A percentile compares a stretch with the other conserved stretches of the same genome.
These are phyloP conservation scores for Aeoliscus strigatus DNA, from an alignment of 2,797 vertebrate genomes.

Conservation along the genomic window DNA sequence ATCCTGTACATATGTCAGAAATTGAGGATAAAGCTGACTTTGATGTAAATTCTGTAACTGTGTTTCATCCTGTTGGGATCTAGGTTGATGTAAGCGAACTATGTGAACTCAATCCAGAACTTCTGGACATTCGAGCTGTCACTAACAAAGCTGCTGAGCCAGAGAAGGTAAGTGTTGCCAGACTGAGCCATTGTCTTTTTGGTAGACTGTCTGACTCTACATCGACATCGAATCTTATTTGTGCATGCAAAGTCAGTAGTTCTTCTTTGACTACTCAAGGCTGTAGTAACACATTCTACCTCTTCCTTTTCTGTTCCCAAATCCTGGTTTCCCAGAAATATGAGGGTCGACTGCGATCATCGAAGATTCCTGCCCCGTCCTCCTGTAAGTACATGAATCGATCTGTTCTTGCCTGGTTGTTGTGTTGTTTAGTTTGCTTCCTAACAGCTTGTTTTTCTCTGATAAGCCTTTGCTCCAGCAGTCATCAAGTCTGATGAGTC, in stretches of 20 bases:
- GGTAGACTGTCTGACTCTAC: too few species aligned
- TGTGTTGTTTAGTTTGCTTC: constrained; percentile 5
- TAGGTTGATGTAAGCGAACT: constrained; percentile 65
- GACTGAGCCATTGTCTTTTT: too few species aligned
- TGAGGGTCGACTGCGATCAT: constrained; percentile 77
- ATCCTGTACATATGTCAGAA: too few species aligned
- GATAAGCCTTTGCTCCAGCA: constrained; percentile 57
- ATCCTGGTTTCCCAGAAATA: constrained; percentile 74
- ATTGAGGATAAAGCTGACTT: too few species aligned
- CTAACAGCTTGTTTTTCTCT: constrained; percentile 46
- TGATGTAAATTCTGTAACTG: not conserved
- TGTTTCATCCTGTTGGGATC: not conserved
- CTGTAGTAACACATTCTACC: not conserved
- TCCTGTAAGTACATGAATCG: constrained; percentile 74
- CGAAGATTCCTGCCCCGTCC: constrained; percentile 82
- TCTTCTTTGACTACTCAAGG: not conserved
- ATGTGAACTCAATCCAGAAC: constrained; percentile 66
- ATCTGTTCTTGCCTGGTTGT: not conserved
- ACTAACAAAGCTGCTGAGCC: constrained; percentile 13
- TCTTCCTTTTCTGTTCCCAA: not conserved
- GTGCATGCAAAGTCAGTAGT: too few species aligned
- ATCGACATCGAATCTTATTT: too few species aligned
- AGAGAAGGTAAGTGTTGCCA: constrained; percentile 54
- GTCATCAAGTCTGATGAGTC: constrained; percentile 49
- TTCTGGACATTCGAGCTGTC: constrained; percentile 51